These are phyloP conservation scores for Marasmarcha lunaedactyla DNA, from an alignment of 2,888 invertebrate species.

Conservation along the genomic window DNA sequence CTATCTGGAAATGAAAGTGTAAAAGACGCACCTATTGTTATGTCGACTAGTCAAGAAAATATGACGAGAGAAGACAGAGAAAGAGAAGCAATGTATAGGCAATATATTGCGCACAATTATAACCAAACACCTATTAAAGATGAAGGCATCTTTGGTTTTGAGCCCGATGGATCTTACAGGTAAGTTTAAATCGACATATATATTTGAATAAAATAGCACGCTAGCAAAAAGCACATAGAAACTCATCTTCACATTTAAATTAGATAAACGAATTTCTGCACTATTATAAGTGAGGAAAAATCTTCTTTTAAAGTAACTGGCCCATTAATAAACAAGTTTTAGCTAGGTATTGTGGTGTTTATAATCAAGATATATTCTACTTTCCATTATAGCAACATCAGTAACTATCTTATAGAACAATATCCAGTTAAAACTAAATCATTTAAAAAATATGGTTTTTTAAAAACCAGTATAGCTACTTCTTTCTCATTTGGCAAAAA, in stretches of 20 bases:
- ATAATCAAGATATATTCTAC: background rate
- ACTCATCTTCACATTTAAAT: too few species aligned
- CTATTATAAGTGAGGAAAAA: too few species aligned
- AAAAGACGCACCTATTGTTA: slow-evolving; percentile 59
- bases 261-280: too few species aligned
- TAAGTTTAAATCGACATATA: slow-evolving; percentile 20
- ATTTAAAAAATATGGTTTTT: background rate
- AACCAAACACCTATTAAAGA: slow-evolving; percentile 71
- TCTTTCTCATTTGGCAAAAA: background rate
- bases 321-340: too few species aligned
- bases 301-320: too few species aligned
- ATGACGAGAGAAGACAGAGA: slow-evolving; percentile 63
- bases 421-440: background rate
- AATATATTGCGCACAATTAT: slow-evolving; percentile 59
- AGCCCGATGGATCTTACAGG: slow-evolving; percentile 65
- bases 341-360: too few species aligned
- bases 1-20: slow-evolving; percentile 50
- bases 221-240: too few species aligned
- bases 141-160: slow-evolving; percentile 69
- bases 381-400: background rate
- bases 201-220: background rate
- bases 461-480: background rate
- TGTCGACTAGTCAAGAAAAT: slow-evolving; percentile 75
- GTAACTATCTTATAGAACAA: background rate
- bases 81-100: slow-evolving; percentile 49